A percentile compares a stretch with the other conserved stretches of the same genome.
Evolutionary conservation across 2,113 vertebrate species (phyloP).

Genomic region (Calypte anna): DNA sequence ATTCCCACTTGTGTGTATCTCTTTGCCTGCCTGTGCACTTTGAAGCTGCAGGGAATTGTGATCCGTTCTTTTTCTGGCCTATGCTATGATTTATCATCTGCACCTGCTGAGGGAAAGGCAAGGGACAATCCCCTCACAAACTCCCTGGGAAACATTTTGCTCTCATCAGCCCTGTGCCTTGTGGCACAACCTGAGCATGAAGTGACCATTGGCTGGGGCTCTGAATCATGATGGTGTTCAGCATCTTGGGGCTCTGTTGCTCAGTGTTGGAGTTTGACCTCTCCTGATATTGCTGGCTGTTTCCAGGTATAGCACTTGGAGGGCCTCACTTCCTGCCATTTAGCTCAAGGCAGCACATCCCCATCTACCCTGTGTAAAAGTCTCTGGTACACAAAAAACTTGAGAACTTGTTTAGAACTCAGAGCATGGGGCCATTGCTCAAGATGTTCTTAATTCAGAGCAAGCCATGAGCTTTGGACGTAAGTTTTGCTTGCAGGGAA

Average conservation of each 20-base stretch:
- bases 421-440: not conserved
- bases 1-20: not conserved
- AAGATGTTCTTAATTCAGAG: not conserved
- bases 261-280: not conserved
- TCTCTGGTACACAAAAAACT: not conserved
- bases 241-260: not conserved
- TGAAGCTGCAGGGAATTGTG: not conserved
- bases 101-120: not conserved
- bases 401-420: not conserved
- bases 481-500: not conserved
- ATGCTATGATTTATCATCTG: not conserved
- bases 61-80: not conserved
- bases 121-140: not conserved
- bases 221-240: not conserved
- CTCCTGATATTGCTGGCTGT: not conserved
- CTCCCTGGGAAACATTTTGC: not conserved
- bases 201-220: not conserved
- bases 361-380: not conserved
- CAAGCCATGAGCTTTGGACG: fast-evolving
- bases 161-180: not conserved
- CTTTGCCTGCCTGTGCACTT: too few relatives aligned
- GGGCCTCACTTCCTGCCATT: not conserved
- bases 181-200: not conserved
- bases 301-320: not conserved
- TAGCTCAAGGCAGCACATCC: not conserved